phyloP scores from a whole-genome alignment of 2,113 vertebrate genomes.

The Pogonocichla stellata region DNA sequence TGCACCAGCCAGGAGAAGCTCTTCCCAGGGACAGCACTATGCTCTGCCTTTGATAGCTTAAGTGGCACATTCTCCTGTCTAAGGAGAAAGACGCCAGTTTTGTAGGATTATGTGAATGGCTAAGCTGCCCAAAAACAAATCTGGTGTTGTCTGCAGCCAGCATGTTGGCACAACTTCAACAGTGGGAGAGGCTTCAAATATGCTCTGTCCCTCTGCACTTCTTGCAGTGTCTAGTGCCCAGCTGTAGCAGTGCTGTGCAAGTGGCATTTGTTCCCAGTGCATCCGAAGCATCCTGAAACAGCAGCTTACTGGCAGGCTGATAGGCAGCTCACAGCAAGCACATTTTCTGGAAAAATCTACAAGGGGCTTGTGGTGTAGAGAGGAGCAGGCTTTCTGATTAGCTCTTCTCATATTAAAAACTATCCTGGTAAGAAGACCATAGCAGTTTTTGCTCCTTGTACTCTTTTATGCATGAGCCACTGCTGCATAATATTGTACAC shows the following conservation, averaged over 20 bases:
- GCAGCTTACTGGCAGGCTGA: background rate
- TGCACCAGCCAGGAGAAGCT: background rate
- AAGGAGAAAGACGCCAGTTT: background rate
- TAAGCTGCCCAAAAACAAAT: background rate
- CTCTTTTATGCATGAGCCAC: background rate
- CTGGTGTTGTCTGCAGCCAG: background rate
- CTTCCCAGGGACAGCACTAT: background rate
- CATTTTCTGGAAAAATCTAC: background rate
- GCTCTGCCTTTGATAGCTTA: background rate
- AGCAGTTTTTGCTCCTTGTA: background rate
- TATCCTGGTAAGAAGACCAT: background rate
- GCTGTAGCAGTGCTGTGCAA: background rate
- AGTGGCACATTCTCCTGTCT: background rate
- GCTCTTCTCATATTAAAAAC: background rate
- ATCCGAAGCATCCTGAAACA: background rate
- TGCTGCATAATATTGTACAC: background rate
- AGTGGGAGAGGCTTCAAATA: background rate
- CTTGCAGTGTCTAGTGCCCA: background rate
- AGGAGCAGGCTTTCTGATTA: background rate
- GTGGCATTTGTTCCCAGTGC: background rate
- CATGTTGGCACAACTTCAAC: background rate
- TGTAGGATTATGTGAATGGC: background rate
- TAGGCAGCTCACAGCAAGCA: background rate
- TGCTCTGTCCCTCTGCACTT: background rate
- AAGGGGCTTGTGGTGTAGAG: background rate